phyloP scores from a whole-genome alignment of 1,140 invertebrate genomes.

The Diorhabda carinulata region DNA sequence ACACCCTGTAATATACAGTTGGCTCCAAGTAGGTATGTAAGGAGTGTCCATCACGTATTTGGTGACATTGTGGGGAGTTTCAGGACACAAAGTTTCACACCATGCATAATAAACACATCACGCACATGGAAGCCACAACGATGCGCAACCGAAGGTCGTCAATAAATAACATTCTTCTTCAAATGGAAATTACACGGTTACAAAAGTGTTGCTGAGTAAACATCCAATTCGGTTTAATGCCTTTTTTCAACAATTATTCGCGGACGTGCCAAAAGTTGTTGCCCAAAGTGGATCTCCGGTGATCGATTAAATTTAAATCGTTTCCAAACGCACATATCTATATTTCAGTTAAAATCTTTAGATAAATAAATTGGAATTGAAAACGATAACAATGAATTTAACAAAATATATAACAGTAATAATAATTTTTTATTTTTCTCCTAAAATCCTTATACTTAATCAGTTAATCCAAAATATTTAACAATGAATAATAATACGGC shows the following conservation, averaged over 20 bases:
- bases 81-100: slow-evolving; percentile 36
- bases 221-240: not conserved
- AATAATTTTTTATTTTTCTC: too few species aligned
- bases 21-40: slow-evolving; percentile 41
- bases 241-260: slow-evolving; percentile 1
- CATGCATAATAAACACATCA: slow-evolving; percentile 40
- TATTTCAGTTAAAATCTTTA: too few species aligned
- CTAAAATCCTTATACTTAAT: too few species aligned
- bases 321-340: too few species aligned
- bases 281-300: too few species aligned
- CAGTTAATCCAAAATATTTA: too few species aligned
- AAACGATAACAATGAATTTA: too few species aligned
- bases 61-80: slow-evolving; percentile 46
- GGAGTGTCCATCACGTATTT: slow-evolving; percentile 48
- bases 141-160: slow-evolving; percentile 38
- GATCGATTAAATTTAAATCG: too few species aligned
- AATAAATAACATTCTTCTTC: slow-evolving; percentile 13
- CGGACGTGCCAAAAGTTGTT: not conserved
- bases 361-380: too few species aligned
- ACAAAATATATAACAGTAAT: too few species aligned
- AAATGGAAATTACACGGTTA: slow-evolving; percentile 7
- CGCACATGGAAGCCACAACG: slow-evolving; percentile 33
- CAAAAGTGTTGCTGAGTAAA: slow-evolving; percentile 2
- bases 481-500: too few species aligned
- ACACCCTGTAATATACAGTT: slow-evolving; percentile 34